Evolutionary conservation across 2,888 invertebrate species (phyloP).

Genomic region (Hoplodrina blanda): DNA sequence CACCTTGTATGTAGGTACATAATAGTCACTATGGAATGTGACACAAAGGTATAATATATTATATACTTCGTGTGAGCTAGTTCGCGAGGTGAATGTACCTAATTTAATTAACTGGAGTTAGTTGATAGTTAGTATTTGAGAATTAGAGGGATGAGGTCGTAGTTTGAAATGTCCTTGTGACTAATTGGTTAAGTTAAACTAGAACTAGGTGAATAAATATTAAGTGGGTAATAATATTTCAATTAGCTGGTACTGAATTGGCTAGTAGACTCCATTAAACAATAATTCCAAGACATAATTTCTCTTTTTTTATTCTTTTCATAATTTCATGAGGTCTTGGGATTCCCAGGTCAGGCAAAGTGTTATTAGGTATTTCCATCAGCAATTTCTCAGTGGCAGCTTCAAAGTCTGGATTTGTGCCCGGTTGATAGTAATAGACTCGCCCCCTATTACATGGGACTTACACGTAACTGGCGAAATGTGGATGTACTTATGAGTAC

Average conservation of each 20-base stretch:
- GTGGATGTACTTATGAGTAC: no score
- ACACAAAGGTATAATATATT: conserved; percentile 29
- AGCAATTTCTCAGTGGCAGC: no score
- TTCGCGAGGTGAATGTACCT: conserved; percentile 31
- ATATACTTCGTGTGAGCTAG: conserved; percentile 12
- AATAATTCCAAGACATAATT: no score
- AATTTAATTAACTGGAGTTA: conserved; percentile 48
- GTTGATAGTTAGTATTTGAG: conserved; percentile 32
- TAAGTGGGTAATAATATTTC: not conserved
- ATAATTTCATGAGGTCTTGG: no score
- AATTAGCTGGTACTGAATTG: not conserved
- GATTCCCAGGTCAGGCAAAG: no score
- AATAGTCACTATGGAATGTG: conserved; percentile 17
- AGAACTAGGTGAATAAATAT: not conserved
- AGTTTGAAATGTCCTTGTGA: conserved; percentile 13
- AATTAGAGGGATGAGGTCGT: conserved; percentile 18
- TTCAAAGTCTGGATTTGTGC: no score
- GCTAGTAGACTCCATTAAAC: no score
- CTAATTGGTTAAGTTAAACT: conserved; percentile 6
- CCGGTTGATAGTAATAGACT: no score
- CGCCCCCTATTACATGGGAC: no score
- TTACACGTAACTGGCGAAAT: no score
- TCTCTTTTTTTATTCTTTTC: no score
- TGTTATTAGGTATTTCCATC: no score
- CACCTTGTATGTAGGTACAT: not conserved